Percentiles rank a stretch among this genome's conserved stretches.
phyloP scores from a whole-genome alignment of 2,888 invertebrate species.

The Agonopterix heracliana region DNA sequence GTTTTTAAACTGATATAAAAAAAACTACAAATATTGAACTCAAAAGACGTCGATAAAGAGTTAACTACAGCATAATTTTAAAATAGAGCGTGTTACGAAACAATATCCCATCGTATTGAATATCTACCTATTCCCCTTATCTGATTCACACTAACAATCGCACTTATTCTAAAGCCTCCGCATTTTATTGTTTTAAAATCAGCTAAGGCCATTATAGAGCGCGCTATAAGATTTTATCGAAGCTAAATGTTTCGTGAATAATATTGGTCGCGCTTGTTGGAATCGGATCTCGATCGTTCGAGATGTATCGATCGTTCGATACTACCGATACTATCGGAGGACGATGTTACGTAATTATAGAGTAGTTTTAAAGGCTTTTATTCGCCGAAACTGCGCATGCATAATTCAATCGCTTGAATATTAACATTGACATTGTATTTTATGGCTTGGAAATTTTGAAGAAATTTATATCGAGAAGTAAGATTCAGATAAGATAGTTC shows the following conservation, averaged over 20 bases:
- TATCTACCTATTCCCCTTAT: constrained; percentile 58
- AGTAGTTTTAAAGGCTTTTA: constrained; percentile 39
- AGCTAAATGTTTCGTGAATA: constrained; percentile 70
- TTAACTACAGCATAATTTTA: constrained; percentile 34
- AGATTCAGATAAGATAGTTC: constrained; percentile 1
- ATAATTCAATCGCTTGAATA: constrained; percentile 33
- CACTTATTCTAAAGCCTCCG: constrained; percentile 45
- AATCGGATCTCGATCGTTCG: constrained; percentile 52
- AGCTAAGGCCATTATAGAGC: constrained; percentile 39
- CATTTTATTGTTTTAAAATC: constrained; percentile 59
- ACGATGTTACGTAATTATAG: constrained; percentile 66
- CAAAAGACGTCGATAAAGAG: constrained; percentile 24
- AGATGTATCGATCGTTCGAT: constrained; percentile 40
- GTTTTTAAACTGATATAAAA: no score
- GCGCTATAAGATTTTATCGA: constrained; percentile 58
- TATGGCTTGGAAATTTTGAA: constrained; percentile 3
- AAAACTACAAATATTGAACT: no score
- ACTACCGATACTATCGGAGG: constrained; percentile 47
- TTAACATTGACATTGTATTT: constrained; percentile 10
- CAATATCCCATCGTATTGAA: constrained; percentile 42
- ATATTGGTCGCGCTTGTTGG: constrained; percentile 67
- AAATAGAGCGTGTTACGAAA: constrained; percentile 32
- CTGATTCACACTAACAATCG: constrained; percentile 65
- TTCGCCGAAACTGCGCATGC: constrained; percentile 45
- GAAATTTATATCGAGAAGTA: not conserved